These are phyloP conservation scores for Candidula unifasciata DNA, from an alignment of 2,888 invertebrate species.

Conservation along the genomic window DNA sequence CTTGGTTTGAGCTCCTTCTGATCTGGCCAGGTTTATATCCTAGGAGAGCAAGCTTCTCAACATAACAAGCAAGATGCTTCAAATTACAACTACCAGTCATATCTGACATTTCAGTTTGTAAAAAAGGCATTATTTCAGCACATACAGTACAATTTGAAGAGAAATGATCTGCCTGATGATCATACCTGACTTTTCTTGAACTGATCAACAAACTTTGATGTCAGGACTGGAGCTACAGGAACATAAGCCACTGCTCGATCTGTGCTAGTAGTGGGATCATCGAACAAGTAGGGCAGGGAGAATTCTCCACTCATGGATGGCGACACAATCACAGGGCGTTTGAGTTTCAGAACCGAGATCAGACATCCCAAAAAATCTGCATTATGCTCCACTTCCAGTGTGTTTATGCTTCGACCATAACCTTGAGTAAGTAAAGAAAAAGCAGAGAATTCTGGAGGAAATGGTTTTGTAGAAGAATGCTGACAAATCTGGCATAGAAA, in stretches of 20 bases:
- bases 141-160: no score
- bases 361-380: slow-evolving; percentile 72
- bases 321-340: slow-evolving; percentile 77
- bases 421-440: slow-evolving; percentile 42
- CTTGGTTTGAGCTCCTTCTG: no score
- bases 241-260: slow-evolving; percentile 75
- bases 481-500: neutral
- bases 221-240: slow-evolving; percentile 78
- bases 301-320: slow-evolving; percentile 80
- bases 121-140: no score
- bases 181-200: slow-evolving; percentile 35
- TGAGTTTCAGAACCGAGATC: slow-evolving; percentile 68
- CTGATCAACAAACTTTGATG: slow-evolving; percentile 61
- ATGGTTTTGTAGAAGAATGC: no score
- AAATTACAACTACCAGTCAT: no score
- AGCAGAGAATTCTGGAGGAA: slow-evolving; percentile 61
- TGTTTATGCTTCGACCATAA: slow-evolving; percentile 54
- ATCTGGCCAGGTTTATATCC: no score
- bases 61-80: no score
- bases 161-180: no score
- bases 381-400: slow-evolving; percentile 49
- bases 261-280: slow-evolving; percentile 66
- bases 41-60: no score
- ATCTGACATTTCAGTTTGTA: no score
- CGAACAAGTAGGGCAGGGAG: slow-evolving; percentile 77